Evolutionary conservation across 1,140 invertebrate genomes (phyloP).

Genomic region (Heliconius nattereri): DNA sequence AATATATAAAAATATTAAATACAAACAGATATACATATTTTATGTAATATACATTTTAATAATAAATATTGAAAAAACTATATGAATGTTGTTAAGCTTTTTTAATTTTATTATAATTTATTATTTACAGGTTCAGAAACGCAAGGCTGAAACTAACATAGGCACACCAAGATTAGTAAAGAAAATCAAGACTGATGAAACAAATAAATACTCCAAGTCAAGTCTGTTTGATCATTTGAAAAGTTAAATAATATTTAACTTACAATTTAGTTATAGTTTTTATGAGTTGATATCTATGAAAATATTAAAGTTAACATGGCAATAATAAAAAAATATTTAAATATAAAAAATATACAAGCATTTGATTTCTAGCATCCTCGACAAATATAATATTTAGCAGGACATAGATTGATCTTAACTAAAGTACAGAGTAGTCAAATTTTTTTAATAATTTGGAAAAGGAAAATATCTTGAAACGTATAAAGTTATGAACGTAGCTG

Average conservation of each 20-base stretch:
- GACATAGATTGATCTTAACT: too few species aligned
- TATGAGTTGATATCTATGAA: not conserved
- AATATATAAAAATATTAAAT: too few species aligned
- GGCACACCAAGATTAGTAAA: constrained; percentile 69
- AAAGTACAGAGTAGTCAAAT: too few species aligned
- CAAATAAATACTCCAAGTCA: constrained; percentile 49
- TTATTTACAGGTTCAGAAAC: constrained; percentile 66
- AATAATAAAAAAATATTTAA: not conserved
- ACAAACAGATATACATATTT: too few species aligned
- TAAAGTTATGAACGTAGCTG: too few species aligned
- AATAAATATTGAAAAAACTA: too few species aligned
- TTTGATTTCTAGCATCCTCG: not conserved
- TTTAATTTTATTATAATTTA: constrained; percentile 8
- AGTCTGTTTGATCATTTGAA: constrained; percentile 75
- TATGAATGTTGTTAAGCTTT: too few species aligned
- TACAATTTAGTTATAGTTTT: constrained; percentile 16
- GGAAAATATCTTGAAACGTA: too few species aligned
- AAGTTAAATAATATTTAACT: constrained; percentile 33
- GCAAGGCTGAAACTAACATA: constrained; percentile 62
- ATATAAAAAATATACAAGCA: not conserved
- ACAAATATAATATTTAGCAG: not conserved
- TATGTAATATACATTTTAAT: too few species aligned
- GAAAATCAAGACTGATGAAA: constrained; percentile 71
- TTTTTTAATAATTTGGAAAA: too few species aligned
- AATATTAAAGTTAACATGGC: not conserved